Base-by-base conservation (phyloP, 2,113 vertebrate species). In the Phyllostomus discolor region DNA sequence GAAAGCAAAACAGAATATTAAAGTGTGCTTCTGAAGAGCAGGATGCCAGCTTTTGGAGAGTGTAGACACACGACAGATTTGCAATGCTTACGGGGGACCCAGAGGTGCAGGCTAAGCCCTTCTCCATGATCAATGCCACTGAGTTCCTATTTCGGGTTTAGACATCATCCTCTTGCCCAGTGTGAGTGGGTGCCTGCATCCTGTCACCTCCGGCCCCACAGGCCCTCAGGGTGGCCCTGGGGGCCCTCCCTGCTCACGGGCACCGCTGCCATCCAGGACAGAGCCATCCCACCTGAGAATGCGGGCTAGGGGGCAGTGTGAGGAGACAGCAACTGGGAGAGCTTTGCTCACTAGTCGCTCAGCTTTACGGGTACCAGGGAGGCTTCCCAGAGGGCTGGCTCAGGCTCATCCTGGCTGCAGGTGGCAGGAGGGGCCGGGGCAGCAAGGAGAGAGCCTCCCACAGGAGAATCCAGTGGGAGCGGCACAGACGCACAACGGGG, bases 401-500 rank as follows among this genome's bases (percentile, higher is more conserved):
- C 26, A 8, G 52, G 73, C 35, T 88, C 17, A 17, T 38, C 41
- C 43, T 31, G 26, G 48, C 83, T 43, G 67, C 54, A 43, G 28
- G 70, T 0, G 31, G 57, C 6, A 7, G 54, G 41, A 73, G 4
- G 7, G 43, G 3, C 26, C 9, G 0, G 7, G 19, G 5, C 7
- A 43, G n/a, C 0, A 0, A 48, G 69, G 35, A 93, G 79, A 54
- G 19, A 79, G 43, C 35, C 41, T 35, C 33, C 72, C 50, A 46
- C 2, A 26, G 88, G 35, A 54, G 70, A 31, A 83, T 41, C 26
- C 52, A 11, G 5, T 9, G 52, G 57, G 84, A 31, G 54, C 1
- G 0, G n/a, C 43, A 10, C 0, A 0, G 52, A 59, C n/a, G 87
- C 46, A 24, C 72, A 33, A 0, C 0, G 17, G n/a, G 54, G 38